These are phyloP conservation scores for Sycophaga agraensis DNA, from an alignment of 1,140 invertebrate species.

Conservation along the genomic window DNA sequence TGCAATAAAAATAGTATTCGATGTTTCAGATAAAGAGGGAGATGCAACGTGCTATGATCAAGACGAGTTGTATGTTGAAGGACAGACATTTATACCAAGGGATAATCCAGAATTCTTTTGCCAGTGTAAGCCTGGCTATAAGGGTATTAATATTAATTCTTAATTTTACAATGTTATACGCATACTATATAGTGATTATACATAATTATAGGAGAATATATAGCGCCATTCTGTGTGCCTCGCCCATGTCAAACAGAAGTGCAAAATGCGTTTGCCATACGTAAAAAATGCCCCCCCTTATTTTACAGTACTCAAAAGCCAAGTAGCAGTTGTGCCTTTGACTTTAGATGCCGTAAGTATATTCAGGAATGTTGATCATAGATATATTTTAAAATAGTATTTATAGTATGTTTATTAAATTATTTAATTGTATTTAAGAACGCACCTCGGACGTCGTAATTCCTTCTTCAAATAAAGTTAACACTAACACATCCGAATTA, in stretches of 20 bases:
- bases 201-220: background rate
- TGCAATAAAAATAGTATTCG: too few species aligned
- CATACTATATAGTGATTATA: too few species aligned
- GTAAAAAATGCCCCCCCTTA: slow-evolving; percentile 37
- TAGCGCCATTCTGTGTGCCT: background rate
- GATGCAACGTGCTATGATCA: slow-evolving; percentile 40
- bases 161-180: too few species aligned
- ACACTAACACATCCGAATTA: too few species aligned
- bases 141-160: too few species aligned
- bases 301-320: slow-evolving; percentile 34
- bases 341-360: slow-evolving; percentile 45
- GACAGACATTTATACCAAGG: slow-evolving; percentile 34
- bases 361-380: too few species aligned
- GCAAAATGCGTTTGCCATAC: slow-evolving; percentile 7
- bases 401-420: too few species aligned
- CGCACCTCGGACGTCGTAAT: too few species aligned
- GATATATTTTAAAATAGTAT: too few species aligned
- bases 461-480: too few species aligned
- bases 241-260: background rate
- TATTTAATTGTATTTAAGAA: too few species aligned
- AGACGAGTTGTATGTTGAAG: slow-evolving; percentile 37
- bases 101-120: slow-evolving; percentile 26
- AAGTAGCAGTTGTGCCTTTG: slow-evolving; percentile 28
- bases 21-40: too few species aligned
- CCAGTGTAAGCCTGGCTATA: slow-evolving; percentile 33